Evolutionary conservation across 2,797 vertebrate species (phyloP), one percentile per base, ranked within the genome.

Genomic region (Dryobates pubescens): DNA sequence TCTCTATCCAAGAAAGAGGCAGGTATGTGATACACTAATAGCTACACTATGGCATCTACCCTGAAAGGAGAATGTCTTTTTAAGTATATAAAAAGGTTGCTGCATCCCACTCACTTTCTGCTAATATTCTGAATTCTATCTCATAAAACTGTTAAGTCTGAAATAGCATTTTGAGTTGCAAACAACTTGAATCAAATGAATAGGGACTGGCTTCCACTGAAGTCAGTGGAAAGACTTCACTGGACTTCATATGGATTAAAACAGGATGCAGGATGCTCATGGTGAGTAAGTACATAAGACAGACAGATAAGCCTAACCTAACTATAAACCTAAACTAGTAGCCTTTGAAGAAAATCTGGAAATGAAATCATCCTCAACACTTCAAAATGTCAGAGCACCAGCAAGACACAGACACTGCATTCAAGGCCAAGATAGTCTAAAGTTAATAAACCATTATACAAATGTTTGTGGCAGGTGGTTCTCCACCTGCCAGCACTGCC

Each of bases 111-210:
- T 32, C 45, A 24, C 38, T 87, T 84, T 79, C 57, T 62, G 15
- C n/a, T 47, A 43, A 71, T 29, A 72, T 61, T 17, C 64, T 45
- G 41, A 88, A 74, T 79, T 84, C 27, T 58, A 1, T 53, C 85
- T 80, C 11, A 27, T 43, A 64, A 67, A 45, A 68, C 26, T 57
- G 20, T 63, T 43, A 77, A 67, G 53, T 67, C 63, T 75, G 27
- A 89, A 67, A 76, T 70, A 74, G 32, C 29, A 62, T 61, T 83
- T 83, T 18, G 32, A 78, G 49, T 11, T 61, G 57, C 89, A 93
- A 92, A 83, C 36, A 74, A 41, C 23, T 63, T 2, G 2, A 49
- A 79, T 38, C 4, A 84, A 68, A 32, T 32, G 0, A 81, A 32
- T 7, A 41, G 10, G 7, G 32, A 69, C 19, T 32, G 54, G 45